Evolutionary conservation across 1,140 invertebrate species (phyloP), one percentile per base, ranked within the genome.

Genomic region (Zaprionus taronus): DNA sequence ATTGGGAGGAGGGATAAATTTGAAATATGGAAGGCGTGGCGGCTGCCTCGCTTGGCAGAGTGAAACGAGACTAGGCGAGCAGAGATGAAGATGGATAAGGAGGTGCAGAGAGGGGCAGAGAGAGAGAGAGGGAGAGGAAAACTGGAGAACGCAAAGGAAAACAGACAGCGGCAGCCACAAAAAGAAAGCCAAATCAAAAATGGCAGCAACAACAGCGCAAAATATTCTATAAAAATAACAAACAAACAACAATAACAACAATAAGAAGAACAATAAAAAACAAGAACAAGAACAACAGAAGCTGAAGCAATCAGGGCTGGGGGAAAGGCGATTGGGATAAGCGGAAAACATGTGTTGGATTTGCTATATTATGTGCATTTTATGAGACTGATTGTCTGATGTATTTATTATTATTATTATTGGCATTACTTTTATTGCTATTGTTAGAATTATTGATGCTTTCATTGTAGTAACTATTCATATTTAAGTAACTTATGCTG

Each of bases 181-280:
- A 58, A 62, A 49, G 55, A 77, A 68, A 69, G 31, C 34, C 69
- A 83, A 87, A 83, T 87, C 84, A 87, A 75, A 87, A 87, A 67
- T 72, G 83, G 62, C 80, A 71, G 83, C 82, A 83, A 66, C 71
- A 68, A 64, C 60, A 78, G 51, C 70, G 55, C 55, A 73, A 84
- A 85, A 74, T 81, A 56, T 67, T 61, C 15, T 72, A 56, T 34
- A 24, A 24, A 66, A 15, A 60, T 58, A 56, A 44, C 24, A 51
- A 6, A 17, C 9, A 58, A 44, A 44, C n/a, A 44, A n/a, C 22
- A 51, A 24, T 24, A 24, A 44, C n/a, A 44, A n/a, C 22, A 51
- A 24, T 24, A 24, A n/a, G 55, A n/a, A 34, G 55, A n/a, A 34
- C 31, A 34, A 34, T 3, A 55, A 55, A 77, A 53, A 62, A 38